Base-by-base conservation (phyloP, 2,888 invertebrate genomes). In the Meganola albula region DNA sequence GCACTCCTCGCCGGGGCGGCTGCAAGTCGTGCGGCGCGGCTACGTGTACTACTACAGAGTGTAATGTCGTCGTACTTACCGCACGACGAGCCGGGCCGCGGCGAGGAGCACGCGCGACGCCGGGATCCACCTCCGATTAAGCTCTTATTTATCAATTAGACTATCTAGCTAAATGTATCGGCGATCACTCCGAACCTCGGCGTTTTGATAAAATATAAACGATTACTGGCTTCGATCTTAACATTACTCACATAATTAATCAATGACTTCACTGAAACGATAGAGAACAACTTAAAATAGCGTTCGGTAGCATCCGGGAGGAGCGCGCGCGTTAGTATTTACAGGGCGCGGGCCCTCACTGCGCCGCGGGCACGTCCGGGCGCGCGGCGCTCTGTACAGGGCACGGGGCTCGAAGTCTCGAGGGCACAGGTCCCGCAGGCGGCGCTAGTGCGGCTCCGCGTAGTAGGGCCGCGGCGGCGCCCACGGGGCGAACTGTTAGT, bases 401-500 rank as follows among this genome's bases (percentile, higher is more conserved):
- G n/a, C n/a, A n/a, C n/a, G n/a, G n/a, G n/a, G n/a, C n/a, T n/a
- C n/a, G n/a, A n/a, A n/a, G n/a, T n/a, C 45, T 16, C 16, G 16
- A 6, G 35, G 25, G 12, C 54, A 52, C 44, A 51, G 52, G 48
- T 68, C 77, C 78, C 78, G 77, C 77, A 79, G 78, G 78, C 74
- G 43, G 58, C 40, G 56, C 65, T 83, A 83, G 76, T 83, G 84
- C 74, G 82, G 75, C 75, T 80, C 83, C 68, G 78, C 79, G 59
- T 78, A 83, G 82, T 77, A 82, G 58, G 79, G 80, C 75, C 82
- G 76, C 68, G 78, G 80, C 73, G 84, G 85, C 90, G 92, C 92
- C 92, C 92, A 92, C 90, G 91, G 91, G 91, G 92, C 92, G 78
- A 83, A 79, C 82, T 84, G 84, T 85, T 84, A 84, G 83, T 84